Conservation (phyloP, 2,888 invertebrate genomes). For the Acheta domesticus region DNA sequence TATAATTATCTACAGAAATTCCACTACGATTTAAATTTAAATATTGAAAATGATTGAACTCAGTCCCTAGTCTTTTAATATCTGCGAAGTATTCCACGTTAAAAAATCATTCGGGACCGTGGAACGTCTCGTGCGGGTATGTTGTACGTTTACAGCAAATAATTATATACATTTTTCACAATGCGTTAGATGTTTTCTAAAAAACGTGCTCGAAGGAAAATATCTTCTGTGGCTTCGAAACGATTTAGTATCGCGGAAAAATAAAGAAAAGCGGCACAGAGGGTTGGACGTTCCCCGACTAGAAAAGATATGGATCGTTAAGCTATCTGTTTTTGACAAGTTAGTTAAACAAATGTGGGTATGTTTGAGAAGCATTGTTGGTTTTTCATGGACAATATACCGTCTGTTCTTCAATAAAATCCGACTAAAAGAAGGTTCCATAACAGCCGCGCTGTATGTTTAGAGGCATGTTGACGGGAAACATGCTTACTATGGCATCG, state of each 20-base stretch:
- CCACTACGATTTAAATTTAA: too few relatives aligned
- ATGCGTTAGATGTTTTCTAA: too few relatives aligned
- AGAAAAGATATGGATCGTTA: not conserved
- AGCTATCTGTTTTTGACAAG: not conserved
- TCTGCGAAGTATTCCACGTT: too few relatives aligned
- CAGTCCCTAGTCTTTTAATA: too few relatives aligned
- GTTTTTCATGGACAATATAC: not conserved
- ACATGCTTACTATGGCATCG: not conserved
- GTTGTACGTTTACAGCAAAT: too few relatives aligned
- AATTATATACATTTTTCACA: too few relatives aligned
- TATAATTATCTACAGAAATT: too few relatives aligned
- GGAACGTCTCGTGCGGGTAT: too few relatives aligned
- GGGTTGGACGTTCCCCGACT: not conserved
- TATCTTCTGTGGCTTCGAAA: not conserved
- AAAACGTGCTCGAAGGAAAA: too few relatives aligned
- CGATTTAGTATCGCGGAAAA: not conserved
- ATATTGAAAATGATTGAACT: too few relatives aligned
- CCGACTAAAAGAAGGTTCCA: not conserved
- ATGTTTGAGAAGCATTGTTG: conserved; percentile 18
- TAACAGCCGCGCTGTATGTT: not conserved
- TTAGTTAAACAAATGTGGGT: not conserved
- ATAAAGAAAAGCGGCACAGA: not conserved
- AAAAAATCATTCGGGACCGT: too few relatives aligned
- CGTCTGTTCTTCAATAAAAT: not conserved
- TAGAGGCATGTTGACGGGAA: not conserved